Evolutionary conservation across 2,113 vertebrate species (phyloP).

Genomic region (Myotis lucifugus): DNA sequence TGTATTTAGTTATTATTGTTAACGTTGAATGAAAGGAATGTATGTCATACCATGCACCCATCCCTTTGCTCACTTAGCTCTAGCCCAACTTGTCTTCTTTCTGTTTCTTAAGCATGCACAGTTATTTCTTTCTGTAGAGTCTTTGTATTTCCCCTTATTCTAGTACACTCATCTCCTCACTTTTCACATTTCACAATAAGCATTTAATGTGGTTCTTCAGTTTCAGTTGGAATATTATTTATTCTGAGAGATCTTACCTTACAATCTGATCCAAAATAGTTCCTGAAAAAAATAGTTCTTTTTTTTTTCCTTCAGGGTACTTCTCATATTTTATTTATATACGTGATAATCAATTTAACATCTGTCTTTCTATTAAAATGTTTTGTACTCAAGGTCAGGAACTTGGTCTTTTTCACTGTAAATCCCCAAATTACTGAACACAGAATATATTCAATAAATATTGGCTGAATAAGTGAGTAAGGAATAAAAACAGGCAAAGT

Average conservation of each 20-base stretch:
- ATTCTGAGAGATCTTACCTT: neutral
- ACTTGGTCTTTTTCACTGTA: neutral
- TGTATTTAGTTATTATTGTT: neutral
- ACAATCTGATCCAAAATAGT: neutral
- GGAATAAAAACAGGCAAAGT: neutral
- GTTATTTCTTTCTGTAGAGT: neutral
- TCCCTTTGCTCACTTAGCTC: neutral
- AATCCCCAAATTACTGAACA: neutral
- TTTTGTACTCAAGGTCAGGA: neutral
- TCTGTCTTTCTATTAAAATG: neutral
- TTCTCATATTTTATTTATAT: neutral
- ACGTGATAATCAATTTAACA: neutral
- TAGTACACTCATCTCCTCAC: neutral
- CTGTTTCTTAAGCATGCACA: neutral
- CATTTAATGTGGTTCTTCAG: neutral
- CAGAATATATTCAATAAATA: neutral
- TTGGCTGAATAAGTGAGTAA: neutral
- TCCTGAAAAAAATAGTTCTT: neutral
- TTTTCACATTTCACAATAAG: neutral
- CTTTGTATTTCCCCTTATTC: neutral
- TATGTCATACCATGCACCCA: neutral
- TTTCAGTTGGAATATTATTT: neutral
- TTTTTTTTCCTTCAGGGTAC: neutral
- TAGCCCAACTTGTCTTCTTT: neutral
- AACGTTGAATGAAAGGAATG: neutral